These are phyloP conservation scores for Palythoa heliodiscus DNA, from an alignment of 92 coral and sea anemone species.

Conservation along the genomic window DNA sequence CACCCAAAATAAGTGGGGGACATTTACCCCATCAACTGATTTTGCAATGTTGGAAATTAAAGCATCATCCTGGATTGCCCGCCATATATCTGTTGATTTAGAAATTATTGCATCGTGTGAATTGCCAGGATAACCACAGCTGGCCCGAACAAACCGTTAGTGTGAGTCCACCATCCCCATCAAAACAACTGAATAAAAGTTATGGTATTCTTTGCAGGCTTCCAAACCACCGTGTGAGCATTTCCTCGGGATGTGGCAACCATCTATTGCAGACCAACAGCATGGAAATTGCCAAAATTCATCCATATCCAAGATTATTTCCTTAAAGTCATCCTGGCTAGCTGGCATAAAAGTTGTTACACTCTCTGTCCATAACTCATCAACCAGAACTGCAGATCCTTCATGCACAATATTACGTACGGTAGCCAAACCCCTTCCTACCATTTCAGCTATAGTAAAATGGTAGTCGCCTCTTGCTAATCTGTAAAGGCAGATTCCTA, in stretches of 20 bases:
- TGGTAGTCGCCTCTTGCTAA: constrained; percentile 69
- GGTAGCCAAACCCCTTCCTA: constrained; percentile 52
- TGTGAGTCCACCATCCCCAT: constrained; percentile 45
- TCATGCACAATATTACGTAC: constrained; percentile 46
- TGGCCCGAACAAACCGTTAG: constrained; percentile 59
- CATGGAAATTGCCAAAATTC: constrained; percentile 60
- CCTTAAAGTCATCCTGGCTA: constrained; percentile 38
- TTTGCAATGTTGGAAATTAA: too few species aligned
- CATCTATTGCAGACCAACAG: constrained; percentile 56
- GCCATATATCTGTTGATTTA: too few species aligned
- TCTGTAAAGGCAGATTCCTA: constrained; percentile 66
- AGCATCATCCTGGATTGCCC: too few species aligned
- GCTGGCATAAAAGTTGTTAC: constrained; percentile 35
- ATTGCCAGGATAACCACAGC: constrained; percentile 73
- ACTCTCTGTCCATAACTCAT: constrained; percentile 48
- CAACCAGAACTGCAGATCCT: constrained; percentile 44
- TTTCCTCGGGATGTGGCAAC: constrained; percentile 49
- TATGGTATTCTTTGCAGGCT: constrained; percentile 67
- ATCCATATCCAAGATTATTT: constrained; percentile 51
- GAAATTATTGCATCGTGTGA: too few species aligned
- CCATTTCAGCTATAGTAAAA: constrained; percentile 59
- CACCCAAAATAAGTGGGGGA: too few species aligned
- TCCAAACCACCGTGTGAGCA: constrained; percentile 68
- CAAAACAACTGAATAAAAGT: constrained; percentile 61
- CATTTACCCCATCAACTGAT: too few species aligned